Conservation (phyloP, 2,113 vertebrate species). For the Isurus oxyrinchus region DNA sequence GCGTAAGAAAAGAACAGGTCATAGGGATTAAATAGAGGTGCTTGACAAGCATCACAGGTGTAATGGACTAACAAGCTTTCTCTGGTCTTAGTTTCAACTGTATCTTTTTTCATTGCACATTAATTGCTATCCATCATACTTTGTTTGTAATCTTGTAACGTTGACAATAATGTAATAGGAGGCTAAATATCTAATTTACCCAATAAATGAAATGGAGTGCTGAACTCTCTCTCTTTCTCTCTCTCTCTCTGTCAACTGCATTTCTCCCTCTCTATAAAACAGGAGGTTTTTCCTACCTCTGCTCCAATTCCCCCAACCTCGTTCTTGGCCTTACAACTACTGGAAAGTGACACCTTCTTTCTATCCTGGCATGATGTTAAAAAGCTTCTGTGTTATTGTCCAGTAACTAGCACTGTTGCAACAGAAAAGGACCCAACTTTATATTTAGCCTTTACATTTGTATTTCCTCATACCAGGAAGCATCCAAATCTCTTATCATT, state of each 20-base stretch:
- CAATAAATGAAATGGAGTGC: no score
- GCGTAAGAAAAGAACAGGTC: background rate
- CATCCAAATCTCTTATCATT: no score
- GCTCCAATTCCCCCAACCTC: background rate
- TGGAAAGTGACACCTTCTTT: no score
- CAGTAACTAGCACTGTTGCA: background rate
- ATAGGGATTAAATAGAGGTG: background rate
- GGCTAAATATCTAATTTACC: background rate
- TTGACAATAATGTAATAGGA: background rate
- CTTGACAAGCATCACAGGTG: background rate
- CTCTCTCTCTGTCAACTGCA: background rate
- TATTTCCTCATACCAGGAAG: no score
- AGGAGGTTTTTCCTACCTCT: background rate
- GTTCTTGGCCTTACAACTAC: background rate
- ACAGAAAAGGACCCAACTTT: no score
- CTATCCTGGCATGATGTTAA: background rate
- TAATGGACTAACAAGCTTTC: background rate
- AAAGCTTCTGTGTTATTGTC: background rate
- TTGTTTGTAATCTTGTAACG: background rate
- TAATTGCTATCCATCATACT: no score
- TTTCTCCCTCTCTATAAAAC: background rate
- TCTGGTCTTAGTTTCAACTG: background rate
- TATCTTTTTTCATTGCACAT: background rate
- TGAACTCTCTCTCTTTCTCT: no score
- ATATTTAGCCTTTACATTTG: no score